Evolutionary conservation across 2,113 vertebrate genomes (phyloP), one percentile per base, ranked within the genome.

Genomic region (Neopipo cinnamomea): DNA sequence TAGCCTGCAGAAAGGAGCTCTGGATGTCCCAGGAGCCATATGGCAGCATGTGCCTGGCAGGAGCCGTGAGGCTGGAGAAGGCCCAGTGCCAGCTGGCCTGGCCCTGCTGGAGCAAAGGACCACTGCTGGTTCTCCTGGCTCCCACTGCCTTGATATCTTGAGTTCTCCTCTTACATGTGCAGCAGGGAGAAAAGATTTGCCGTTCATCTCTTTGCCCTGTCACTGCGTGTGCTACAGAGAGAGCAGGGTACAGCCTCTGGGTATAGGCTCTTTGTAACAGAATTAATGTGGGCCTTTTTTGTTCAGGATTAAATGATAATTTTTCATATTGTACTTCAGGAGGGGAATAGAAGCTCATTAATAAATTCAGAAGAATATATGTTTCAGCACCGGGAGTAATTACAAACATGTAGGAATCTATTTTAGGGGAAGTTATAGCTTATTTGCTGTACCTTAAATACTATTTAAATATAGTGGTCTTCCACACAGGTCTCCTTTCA

Each of bases 181-280:
- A 72, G 56, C 35, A 39, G 37, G 53, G 5, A 59, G 25, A 28
- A 15, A 46, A 22, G 1, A 16, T 28, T 9, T 14, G 35, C 30
- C 58, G 6, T 42, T 8, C 0, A 0, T 25, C 3, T 58, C 44
- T 33, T 12, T 33, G 25, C 44, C 71, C 5, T 27, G 50, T 73
- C 14, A 0, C 47, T 16, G 14, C 2, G n/a, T 1, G 0, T 12
- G 20, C 22, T 17, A 41, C 25, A 13, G 17, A 20, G 14, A 3
- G 9, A 25, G 39, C 41, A 8, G 35, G 23, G 31, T 9, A 21
- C 1, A n/a, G 20, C 31, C 44, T 35, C 31, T 59, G 28, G 12
- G 1, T 17, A 14, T 4, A 71, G 42, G 8, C 31, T 10, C 1
- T 35, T 56, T 47, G 12, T 25, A 15, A 39, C 18, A 23, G 73